These are phyloP conservation scores for Mactra quadrangularis DNA, from an alignment of 1,140 invertebrate genomes.

Conservation along the genomic window DNA sequence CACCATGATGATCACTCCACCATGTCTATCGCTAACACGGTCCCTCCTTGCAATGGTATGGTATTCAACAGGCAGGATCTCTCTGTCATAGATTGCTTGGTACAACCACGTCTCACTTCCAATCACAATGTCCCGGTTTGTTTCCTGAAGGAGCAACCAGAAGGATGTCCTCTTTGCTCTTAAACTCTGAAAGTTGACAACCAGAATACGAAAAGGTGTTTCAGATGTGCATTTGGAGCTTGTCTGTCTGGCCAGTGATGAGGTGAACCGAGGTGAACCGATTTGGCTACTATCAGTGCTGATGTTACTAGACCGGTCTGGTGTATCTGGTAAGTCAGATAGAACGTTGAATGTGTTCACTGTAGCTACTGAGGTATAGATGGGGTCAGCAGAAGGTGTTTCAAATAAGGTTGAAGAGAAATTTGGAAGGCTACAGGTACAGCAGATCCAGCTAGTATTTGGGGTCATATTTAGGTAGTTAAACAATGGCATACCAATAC, in stretches of 20 bases:
- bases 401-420: slow-evolving; percentile 33
- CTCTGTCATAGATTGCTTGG: too few relatives aligned
- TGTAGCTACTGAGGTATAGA: neutral
- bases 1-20: too few relatives aligned
- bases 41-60: too few relatives aligned
- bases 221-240: too few relatives aligned
- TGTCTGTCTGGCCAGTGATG: neutral
- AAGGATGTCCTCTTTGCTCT: slow-evolving; percentile 7
- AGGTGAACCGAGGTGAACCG: neutral
- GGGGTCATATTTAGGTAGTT: neutral
- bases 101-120: slow-evolving; percentile 24
- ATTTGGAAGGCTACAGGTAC: too few relatives aligned
- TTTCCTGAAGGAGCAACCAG: neutral
- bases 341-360: slow-evolving; percentile 9
- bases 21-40: too few relatives aligned
- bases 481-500: slow-evolving; percentile 17
- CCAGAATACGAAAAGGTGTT: slow-evolving; percentile 26
- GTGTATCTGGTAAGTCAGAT: neutral
- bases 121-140: slow-evolving; percentile 12
- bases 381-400: neutral
- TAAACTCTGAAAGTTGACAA: slow-evolving; percentile 17
- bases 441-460: slow-evolving; percentile 14
- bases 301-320: neutral
- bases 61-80: too few relatives aligned
- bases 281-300: neutral